Evolutionary conservation across 2,113 vertebrate species (phyloP), one percentile per base, ranked within the genome.

Genomic region (Heterochromis multidens): DNA sequence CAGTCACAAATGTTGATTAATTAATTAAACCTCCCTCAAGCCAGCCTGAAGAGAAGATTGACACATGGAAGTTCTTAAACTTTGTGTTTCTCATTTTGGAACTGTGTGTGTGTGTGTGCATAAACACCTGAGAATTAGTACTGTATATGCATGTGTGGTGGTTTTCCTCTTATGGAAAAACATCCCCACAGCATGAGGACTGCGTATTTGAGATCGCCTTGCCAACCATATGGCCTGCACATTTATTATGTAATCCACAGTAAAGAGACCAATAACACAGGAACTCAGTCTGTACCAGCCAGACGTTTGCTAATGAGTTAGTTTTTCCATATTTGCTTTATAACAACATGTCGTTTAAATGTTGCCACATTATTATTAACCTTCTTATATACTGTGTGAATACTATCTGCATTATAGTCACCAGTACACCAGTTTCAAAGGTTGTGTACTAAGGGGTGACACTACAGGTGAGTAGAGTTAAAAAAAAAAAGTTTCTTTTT

Each of bases 241-340:
- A 93, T 93, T 92, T 94, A 70, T 95, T 92, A 93, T 92, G 86
- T 94, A 93, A 94, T 93, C 52, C 90, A 84, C 83, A 90, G 91
- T 92, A 91, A 93, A 88, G 79, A 88, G 85, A 88, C 40, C 86
- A 90, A 72, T 90, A 89, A 87, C 59, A 87, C 46, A 33, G 46
- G 56, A 58, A 21, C 77, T 79, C 61, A n/a, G 65, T 77, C 79
- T 77, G 65, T 37, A 80, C 54, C 80, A 82, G 86, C 81, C 84
- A 90, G 85, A 87, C 79, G 1, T 87, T 70, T 46, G 8, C 83
- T 88, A 83, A 91, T 83, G 87, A 91, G 54, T 82, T 35, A 19
- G 46, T 77, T 90, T 84, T 82, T 65, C 31, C 54, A 35, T 21
- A 56, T 81, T 83, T 60, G 25, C 65, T 82, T 54, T 76, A 16